phyloP scores from a whole-genome alignment of 53 echinoderm and acorn worm species.

The Paracentrotus lividus region DNA sequence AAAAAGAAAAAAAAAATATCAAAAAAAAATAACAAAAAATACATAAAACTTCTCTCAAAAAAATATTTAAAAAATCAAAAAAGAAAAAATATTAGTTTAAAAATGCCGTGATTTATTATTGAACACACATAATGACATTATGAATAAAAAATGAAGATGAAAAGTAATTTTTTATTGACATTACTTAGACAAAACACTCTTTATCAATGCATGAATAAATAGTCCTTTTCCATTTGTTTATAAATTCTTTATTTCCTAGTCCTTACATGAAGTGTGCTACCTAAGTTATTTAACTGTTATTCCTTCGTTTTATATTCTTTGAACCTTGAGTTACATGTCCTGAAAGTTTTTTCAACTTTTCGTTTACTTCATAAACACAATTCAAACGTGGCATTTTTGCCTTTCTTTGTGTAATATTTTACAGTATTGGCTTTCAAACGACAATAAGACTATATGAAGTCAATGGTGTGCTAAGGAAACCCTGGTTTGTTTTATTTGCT shows the following conservation, averaged over 20 bases:
- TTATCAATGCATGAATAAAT: conserved; percentile 18
- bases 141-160: conserved; percentile 34
- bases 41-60: too few species aligned
- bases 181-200: conserved; percentile 24
- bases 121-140: conserved; percentile 36
- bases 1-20: background rate
- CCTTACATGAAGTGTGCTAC: conserved; percentile 48
- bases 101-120: conserved; percentile 44
- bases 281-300: background rate
- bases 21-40: background rate
- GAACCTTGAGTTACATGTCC: background rate
- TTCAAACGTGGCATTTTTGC: background rate
- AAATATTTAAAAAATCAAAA: conserved; percentile 20
- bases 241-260: background rate
- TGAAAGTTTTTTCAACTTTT: background rate
- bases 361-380: background rate
- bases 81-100: conserved; percentile 53
- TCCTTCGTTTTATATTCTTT: background rate
- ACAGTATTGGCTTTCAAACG: background rate
- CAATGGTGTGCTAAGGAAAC: background rate
- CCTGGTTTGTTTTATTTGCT: background rate
- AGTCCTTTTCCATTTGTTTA: background rate
- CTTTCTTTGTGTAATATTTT: background rate
- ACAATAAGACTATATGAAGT: background rate
- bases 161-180: conserved; percentile 44